Percentiles rank a stretch among this genome's conserved stretches.
Conservation (phyloP, 2,888 invertebrate species). For the Agriopis leucophaearia region DNA sequence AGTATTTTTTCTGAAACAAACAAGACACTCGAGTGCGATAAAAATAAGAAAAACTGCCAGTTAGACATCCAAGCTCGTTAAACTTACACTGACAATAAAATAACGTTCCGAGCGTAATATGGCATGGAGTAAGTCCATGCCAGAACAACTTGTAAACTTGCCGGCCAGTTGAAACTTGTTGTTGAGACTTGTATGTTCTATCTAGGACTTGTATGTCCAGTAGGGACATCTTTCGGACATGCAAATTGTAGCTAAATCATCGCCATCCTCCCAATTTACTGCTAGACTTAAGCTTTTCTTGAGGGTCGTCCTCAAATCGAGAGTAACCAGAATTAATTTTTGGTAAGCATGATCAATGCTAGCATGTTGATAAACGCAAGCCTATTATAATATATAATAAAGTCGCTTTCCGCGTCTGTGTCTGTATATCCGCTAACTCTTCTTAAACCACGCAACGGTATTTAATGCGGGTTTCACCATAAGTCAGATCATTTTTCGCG, state of each 20-base stretch:
- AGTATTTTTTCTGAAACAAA: slow-evolving; percentile 7
- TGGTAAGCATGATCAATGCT: no score
- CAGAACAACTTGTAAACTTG: slow-evolving; percentile 66
- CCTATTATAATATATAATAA: no score
- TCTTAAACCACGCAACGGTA: no score
- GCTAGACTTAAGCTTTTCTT: not conserved
- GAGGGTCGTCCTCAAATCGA: no score
- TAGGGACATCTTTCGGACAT: not conserved
- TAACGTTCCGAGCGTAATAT: slow-evolving; percentile 50
- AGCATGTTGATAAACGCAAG: no score
- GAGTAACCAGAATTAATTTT: no score
- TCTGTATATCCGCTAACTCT: no score
- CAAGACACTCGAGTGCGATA: not conserved
- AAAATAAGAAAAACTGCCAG: slow-evolving; percentile 27
- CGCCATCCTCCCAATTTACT: not conserved
- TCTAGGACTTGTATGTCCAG: slow-evolving; percentile 11
- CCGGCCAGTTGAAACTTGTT: slow-evolving; percentile 59
- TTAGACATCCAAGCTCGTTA: slow-evolving; percentile 38
- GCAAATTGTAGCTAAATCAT: not conserved
- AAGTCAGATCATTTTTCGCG: no score
- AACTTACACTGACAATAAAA: slow-evolving; percentile 52
- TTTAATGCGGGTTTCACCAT: no score
- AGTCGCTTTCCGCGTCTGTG: no score
- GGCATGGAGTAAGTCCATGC: slow-evolving; percentile 47
- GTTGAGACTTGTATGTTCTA: slow-evolving; percentile 34